phyloP scores from a whole-genome alignment of 2,113 vertebrate species.

The Serilophus lunatus region DNA sequence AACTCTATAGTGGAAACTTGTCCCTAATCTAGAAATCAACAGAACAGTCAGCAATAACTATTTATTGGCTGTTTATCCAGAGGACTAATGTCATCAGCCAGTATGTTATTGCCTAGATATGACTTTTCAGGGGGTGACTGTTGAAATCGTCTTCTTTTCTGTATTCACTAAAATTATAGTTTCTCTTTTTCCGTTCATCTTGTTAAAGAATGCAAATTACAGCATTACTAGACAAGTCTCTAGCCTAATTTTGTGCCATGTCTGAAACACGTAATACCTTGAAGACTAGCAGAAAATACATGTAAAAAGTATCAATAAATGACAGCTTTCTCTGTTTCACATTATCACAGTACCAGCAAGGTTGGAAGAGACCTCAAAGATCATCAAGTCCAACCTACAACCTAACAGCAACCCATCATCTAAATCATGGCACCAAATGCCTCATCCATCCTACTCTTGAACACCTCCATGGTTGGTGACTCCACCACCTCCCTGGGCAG shows the following conservation, averaged over 20 bases:
- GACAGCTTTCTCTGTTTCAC: not conserved
- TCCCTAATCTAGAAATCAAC: slow-evolving; percentile 17
- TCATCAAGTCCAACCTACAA: too few relatives aligned
- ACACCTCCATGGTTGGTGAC: too few relatives aligned
- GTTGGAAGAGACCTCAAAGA: too few relatives aligned
- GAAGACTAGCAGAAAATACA: not conserved
- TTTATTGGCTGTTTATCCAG: slow-evolving; percentile 16
- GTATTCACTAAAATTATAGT: not conserved
- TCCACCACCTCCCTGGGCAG: too few relatives aligned
- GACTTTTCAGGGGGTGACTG: not conserved
- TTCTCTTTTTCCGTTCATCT: not conserved
- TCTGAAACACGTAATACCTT: not conserved
- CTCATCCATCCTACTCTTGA: too few relatives aligned
- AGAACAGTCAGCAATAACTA: not conserved
- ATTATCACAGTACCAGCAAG: too few relatives aligned
- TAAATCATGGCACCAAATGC: too few relatives aligned
- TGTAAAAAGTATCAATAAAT: not conserved
- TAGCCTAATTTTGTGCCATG: not conserved
- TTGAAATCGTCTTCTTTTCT: not conserved
- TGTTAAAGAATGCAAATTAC: not conserved
- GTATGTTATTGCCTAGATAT: not conserved
- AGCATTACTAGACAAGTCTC: not conserved
- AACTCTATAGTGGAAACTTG: not conserved
- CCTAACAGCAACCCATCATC: too few relatives aligned
- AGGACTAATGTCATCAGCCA: not conserved